Evolutionary conservation across 2,888 invertebrate genomes (phyloP), one percentile per base, ranked within the genome.

Genomic region (Beris morrisii): DNA sequence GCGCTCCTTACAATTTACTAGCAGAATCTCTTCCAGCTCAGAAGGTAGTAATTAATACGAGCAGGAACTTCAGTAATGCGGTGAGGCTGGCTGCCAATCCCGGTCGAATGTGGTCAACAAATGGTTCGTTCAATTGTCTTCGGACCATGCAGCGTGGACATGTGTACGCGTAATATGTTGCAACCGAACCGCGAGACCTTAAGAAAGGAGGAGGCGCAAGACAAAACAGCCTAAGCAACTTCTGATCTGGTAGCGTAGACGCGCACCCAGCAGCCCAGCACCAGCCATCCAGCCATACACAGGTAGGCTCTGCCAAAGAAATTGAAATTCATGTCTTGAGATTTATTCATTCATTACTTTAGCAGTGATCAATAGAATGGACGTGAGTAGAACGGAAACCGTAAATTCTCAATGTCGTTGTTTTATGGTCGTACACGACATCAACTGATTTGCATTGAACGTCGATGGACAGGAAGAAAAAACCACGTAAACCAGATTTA

Each of bases 291-390:
- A 32, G 56, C 57, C 38, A 9, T 38, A 52, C 9, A 38, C 15
- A 59, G 30, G 48, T 59, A 15, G 31, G 31, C 5, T 32, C 61
- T 61, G 50, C 52, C 38, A 50, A 61, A 65, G 65, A 67, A 69
- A 69, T 67, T 69, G 69, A 69, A 69, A 69, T 69, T 69, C 69
- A 65, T 65, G 68, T 68, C 68, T 64, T 66, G 44, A 70, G 68
- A 69, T 69, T 70, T 70, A 70, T 70, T 70, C 70, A 70, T 70
- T 70, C 70, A 70, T 70, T 70, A 70, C 70, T 70, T 67, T 64
- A 15, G 61, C 61, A 67, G 63, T 67, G 69, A 69, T 69, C 67
- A 69, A 67, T 67, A 64, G 67, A 67, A 67, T 67, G 67, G 69
- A 57, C 57, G 58, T 32, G 67, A 70, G 63, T 70, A 67, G 65